Conservation (phyloP, 2,888 invertebrate genomes). For the Orthosia gothica region DNA sequence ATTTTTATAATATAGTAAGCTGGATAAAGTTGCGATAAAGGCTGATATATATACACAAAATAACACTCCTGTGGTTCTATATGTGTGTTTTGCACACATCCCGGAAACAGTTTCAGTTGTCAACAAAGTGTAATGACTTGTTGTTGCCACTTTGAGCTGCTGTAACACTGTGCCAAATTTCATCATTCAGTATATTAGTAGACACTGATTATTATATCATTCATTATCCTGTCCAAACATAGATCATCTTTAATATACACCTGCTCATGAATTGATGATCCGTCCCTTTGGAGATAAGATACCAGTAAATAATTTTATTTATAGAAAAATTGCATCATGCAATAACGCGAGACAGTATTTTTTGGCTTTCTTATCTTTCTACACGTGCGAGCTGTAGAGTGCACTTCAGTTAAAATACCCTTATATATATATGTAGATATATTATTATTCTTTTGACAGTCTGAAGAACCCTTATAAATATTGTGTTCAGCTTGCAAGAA, state of each 20-base stretch:
- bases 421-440: not conserved
- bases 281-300: constrained; percentile 17
- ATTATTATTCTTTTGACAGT: not conserved
- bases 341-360: not conserved
- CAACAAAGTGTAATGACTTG: constrained; percentile 41
- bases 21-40: too few species aligned
- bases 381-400: constrained; percentile 1
- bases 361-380: constrained; percentile 3
- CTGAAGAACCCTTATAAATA: not conserved
- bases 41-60: not conserved
- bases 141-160: not conserved
- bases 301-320: not conserved
- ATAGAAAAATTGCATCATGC: constrained; percentile 4
- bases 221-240: not conserved
- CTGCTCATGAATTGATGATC: not conserved
- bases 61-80: not conserved
- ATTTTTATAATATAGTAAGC: too few species aligned
- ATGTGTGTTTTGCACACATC: not conserved
- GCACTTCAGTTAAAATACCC: not conserved
- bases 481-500: not conserved
- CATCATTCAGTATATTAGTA: constrained; percentile 30
- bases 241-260: constrained; percentile 20
- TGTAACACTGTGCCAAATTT: constrained; percentile 44
- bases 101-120: constrained; percentile 34
- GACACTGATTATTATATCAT: constrained; percentile 4